Conservation (phyloP, 2,113 vertebrate genomes). For the Stercorarius parasiticus region DNA sequence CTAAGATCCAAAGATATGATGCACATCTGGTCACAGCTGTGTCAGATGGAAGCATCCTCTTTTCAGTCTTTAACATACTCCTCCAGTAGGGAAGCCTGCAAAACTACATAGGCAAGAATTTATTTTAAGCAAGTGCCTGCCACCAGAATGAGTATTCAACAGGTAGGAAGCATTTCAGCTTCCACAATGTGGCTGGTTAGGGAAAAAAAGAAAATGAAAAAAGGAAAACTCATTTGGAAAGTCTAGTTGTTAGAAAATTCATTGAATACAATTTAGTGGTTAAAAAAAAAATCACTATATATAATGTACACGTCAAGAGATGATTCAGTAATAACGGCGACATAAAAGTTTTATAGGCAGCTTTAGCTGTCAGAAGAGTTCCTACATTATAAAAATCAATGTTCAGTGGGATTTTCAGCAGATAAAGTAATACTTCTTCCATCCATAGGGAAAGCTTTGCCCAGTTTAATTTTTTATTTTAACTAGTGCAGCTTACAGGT, state of each 20-base stretch:
- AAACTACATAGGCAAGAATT: neutral
- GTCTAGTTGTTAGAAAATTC: neutral
- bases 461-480: neutral
- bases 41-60: neutral
- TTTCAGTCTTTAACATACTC: neutral
- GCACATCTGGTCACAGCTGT: neutral
- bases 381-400: slow-evolving; percentile 57
- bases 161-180: neutral
- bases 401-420: neutral
- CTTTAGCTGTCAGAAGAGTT: slow-evolving; percentile 41
- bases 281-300: slow-evolving; percentile 24
- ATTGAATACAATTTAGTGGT: neutral
- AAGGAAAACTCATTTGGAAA: neutral
- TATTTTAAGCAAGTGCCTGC: neutral
- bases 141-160: neutral
- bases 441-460: neutral
- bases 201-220: neutral
- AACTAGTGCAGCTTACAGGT: neutral
- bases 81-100: neutral
- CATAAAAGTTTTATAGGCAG: slow-evolving; percentile 63
- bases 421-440: neutral
- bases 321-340: slow-evolving; percentile 18
- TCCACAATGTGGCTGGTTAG: neutral
- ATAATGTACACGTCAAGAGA: slow-evolving; percentile 30
- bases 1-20: neutral